These are phyloP conservation scores for Pseudomugil tenellus DNA, from an alignment of 2,797 vertebrate species.

Conservation along the genomic window DNA sequence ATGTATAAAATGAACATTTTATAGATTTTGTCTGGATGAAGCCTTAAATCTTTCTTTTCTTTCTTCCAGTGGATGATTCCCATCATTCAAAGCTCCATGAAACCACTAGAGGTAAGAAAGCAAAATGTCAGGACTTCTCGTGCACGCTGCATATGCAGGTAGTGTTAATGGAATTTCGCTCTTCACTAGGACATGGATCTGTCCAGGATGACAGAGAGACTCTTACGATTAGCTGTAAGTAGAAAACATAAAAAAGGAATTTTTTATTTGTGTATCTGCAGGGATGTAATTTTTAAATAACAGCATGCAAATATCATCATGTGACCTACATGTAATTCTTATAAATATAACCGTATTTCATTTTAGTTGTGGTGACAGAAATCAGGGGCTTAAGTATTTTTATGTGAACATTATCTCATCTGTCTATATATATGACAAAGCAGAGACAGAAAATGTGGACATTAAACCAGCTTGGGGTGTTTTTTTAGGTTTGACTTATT, in stretches of 20 bases:
- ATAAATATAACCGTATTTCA: neutral
- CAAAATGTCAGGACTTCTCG: neutral
- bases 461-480: neutral
- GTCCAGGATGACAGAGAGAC: constrained; percentile 89
- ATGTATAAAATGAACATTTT: neutral
- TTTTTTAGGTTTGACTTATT: no score
- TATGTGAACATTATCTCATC: neutral
- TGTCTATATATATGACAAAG: no score
- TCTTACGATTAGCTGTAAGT: constrained; percentile 91
- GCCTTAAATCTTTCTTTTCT: neutral
- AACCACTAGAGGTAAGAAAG: constrained; percentile 87
- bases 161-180: neutral
- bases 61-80: constrained; percentile 91
- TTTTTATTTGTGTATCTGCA: neutral
- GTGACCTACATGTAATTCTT: neutral
- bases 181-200: constrained; percentile 90
- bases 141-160: neutral
- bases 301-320: neutral
- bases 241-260: neutral
- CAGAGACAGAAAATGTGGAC: no score
- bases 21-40: neutral
- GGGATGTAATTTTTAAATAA: neutral
- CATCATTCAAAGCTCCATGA: constrained; percentile 94
- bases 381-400: no score
- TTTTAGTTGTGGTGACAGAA: neutral